These are phyloP conservation scores for Eupithecia abbreviata DNA, from an alignment of 2,888 invertebrate species.

Conservation along the genomic window DNA sequence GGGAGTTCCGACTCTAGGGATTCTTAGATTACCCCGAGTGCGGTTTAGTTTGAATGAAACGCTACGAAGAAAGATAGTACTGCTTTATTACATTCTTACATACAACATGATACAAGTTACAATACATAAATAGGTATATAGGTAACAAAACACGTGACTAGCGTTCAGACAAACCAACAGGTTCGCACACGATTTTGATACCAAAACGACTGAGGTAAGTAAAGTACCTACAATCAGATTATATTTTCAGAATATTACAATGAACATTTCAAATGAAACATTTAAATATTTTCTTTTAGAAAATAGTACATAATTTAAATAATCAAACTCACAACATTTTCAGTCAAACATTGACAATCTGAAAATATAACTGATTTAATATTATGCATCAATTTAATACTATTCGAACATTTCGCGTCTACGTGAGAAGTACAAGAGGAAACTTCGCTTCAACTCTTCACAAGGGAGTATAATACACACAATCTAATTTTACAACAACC, in stretches of 20 bases:
- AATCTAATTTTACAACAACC: not conserved
- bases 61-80: conserved; percentile 68
- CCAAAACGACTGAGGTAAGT: conserved; percentile 20
- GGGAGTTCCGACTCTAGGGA: no score
- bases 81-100: conserved; percentile 79
- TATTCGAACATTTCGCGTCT: conserved; percentile 11
- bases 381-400: conserved; percentile 15
- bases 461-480: not conserved
- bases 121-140: conserved; percentile 80
- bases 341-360: conserved; percentile 14
- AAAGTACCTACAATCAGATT: not conserved
- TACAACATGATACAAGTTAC: conserved; percentile 70
- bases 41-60: conserved; percentile 38
- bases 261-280: not conserved
- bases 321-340: conserved; percentile 12
- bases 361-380: conserved; percentile 46
- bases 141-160: conserved; percentile 84
- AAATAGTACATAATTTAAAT: conserved; percentile 12
- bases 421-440: not conserved
- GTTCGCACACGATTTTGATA: conserved; percentile 38
- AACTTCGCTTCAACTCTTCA: not conserved
- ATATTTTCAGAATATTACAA: conserved; percentile 13
- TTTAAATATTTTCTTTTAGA: conserved; percentile 8
- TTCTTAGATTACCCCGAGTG: no score
- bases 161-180: conserved; percentile 62